phyloP scores from a whole-genome alignment of 2,113 vertebrate species.

The Lonchura striata region DNA sequence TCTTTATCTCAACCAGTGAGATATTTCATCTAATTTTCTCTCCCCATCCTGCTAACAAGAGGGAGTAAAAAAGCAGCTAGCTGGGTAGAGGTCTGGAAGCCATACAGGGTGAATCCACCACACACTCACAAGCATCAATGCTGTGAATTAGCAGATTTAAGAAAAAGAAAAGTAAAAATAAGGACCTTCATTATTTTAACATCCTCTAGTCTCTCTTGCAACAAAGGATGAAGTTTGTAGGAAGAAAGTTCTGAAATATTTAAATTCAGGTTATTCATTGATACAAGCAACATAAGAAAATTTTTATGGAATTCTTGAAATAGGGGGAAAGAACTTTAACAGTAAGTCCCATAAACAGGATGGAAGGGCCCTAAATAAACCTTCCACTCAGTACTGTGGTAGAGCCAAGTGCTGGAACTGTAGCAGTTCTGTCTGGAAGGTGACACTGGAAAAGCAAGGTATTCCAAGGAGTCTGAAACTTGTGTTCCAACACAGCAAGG shows the following conservation, averaged over 20 bases:
- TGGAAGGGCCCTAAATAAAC: neutral
- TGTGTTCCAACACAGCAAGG: neutral
- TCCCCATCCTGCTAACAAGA: accelerated
- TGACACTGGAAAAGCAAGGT: neutral
- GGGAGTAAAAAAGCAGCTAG: neutral
- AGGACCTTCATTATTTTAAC: neutral
- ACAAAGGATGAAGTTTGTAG: neutral
- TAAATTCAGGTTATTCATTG: neutral
- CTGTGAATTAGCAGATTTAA: neutral
- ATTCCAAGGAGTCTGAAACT: neutral
- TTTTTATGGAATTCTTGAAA: neutral
- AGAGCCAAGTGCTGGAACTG: neutral
- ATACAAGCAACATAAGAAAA: neutral
- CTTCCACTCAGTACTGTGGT: neutral
- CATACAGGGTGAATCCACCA: neutral
- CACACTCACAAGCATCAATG: neutral
- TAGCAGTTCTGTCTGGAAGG: neutral
- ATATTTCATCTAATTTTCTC: neutral
- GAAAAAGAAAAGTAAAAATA: neutral
- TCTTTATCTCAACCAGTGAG: neutral
- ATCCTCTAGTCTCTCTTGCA: neutral
- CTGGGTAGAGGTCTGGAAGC: neutral
- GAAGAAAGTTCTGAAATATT: neutral
- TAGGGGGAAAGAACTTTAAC: neutral
- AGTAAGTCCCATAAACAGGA: neutral